These are phyloP conservation scores for Agrotis segetum DNA, from an alignment of 2,888 invertebrate species.

Conservation along the genomic window DNA sequence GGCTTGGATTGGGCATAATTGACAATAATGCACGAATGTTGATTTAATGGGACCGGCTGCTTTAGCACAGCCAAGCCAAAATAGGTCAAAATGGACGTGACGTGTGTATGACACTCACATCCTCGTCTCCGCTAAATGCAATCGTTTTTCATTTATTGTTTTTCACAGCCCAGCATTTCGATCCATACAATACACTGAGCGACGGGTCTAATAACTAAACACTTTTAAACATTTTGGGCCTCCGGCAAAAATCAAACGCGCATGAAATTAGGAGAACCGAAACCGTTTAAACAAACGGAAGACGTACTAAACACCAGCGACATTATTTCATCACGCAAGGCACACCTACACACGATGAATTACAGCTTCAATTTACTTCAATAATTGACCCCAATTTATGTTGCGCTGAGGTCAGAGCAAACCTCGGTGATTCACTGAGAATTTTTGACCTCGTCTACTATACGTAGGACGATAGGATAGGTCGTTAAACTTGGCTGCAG, in stretches of 20 bases:
- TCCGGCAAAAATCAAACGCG: slow-evolving; percentile 20
- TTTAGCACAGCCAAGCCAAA: too few relatives aligned
- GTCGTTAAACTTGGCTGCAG: slow-evolving; percentile 41
- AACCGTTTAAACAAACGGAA: slow-evolving; percentile 48
- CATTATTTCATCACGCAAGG: slow-evolving; percentile 62
- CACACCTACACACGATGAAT: slow-evolving; percentile 65
- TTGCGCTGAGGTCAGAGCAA: slow-evolving; percentile 59
- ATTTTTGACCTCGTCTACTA: slow-evolving; percentile 60
- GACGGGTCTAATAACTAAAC: too few relatives aligned
- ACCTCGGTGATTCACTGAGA: slow-evolving; percentile 65
- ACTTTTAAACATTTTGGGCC: not conserved
- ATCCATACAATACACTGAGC: too few relatives aligned
- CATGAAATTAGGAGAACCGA: slow-evolving; percentile 26
- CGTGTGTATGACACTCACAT: too few relatives aligned
- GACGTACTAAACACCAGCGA: slow-evolving; percentile 41
- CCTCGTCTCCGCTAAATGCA: too few relatives aligned
- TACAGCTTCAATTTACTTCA: slow-evolving; percentile 66
- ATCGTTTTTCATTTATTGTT: too few relatives aligned
- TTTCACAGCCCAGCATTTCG: too few relatives aligned
- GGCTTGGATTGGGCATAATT: too few relatives aligned
- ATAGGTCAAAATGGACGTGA: too few relatives aligned
- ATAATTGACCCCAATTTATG: slow-evolving; percentile 68
- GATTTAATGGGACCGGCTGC: too few relatives aligned
- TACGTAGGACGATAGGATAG: slow-evolving; percentile 37
- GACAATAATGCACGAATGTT: too few relatives aligned